Conservation (phyloP, 2,888 invertebrate species). For the Orthosia incerta region DNA sequence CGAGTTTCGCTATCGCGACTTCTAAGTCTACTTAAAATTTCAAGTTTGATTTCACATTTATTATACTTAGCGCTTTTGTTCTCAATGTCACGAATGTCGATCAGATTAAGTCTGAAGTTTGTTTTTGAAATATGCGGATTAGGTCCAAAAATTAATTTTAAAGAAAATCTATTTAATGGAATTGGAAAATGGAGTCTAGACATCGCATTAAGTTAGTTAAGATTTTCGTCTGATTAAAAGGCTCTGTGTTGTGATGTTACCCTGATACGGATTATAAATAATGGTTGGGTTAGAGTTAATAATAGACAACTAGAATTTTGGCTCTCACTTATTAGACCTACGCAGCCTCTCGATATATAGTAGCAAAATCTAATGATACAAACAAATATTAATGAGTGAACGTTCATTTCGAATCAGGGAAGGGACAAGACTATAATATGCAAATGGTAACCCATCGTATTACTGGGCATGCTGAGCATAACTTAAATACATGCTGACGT, state of each 20-base stretch:
- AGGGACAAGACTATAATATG: conserved; percentile 49
- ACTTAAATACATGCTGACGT: conserved; percentile 39
- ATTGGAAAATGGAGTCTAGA: conserved; percentile 29
- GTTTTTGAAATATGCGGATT: conserved; percentile 31
- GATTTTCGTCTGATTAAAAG: conserved; percentile 7
- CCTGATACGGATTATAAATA: conserved; percentile 1
- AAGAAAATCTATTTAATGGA: conserved; percentile 7
- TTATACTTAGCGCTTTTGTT: conserved; percentile 52
- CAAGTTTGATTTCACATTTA: conserved; percentile 68
- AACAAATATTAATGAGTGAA: conserved; percentile 30
- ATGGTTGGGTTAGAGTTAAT: neutral
- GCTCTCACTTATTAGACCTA: conserved; percentile 1
- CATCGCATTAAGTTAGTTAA: neutral
- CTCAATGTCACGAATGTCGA: conserved; percentile 44
- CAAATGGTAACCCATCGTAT: conserved; percentile 47
- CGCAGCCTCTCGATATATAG: conserved; percentile 12
- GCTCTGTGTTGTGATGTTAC: neutral
- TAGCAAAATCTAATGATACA: conserved; percentile 16
- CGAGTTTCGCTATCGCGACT: conserved; percentile 53
- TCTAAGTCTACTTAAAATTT: conserved; percentile 65
- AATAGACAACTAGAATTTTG: neutral
- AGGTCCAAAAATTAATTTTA: neutral
- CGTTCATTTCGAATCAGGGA: conserved; percentile 28
- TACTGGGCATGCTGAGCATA: conserved; percentile 29
- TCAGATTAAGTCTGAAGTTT: conserved; percentile 41